Base-by-base conservation (phyloP, 2,797 vertebrate genomes). In the Perdix hodgsoniae region DNA sequence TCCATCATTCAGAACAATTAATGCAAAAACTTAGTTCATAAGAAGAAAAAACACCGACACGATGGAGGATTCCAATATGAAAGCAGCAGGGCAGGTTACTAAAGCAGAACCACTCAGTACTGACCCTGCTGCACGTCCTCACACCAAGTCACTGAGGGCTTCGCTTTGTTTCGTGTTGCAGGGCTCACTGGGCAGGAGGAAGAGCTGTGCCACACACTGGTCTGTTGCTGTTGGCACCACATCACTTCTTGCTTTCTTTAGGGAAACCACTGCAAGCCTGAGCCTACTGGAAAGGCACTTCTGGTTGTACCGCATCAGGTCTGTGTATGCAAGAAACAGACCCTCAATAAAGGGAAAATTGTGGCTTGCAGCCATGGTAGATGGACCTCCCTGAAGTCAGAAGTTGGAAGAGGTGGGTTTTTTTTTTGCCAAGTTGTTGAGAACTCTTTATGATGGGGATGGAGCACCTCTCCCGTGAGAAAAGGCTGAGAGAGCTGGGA, bases 391-490 rank as follows among this genome's bases (percentile, higher is more conserved):
- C 14, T 3, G 27, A 82, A 76, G 22, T 5, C 56, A 42, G 54
- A n/a, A 57, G 31, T 5, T 57, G 31, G 21, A 47, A 56, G 4
- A 13, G 4, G 11, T 57, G 37, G 9, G 0, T 0, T 0, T 6
- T 49, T 14, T 7, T 59, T 81, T 49, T 6, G 37, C 9, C 2
- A 8, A 4, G 23, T 23, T 78, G 71, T 60, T 3, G 31, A 42
- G 61, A 42, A 31, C 27, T 63, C 12, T 31, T 63, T 14, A 31
- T 9, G 27, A 31, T 42, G 18, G 16, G 27, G 39, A 39, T 63
- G 60, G 26, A 40, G 26, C 17, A 40, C 16, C 24, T 63, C 37
- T 14, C 39, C 60, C 13, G 9, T 19, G 17, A 21, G 60, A 37
- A 52, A 10, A 52, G 27, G 10, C 50, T 29, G 50, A 52, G 27